A percentile compares a stretch with the other conserved stretches of the same genome.
Evolutionary conservation across 1,140 invertebrate species (phyloP).

Genomic region (Schlechtendalia chinensis): DNA sequence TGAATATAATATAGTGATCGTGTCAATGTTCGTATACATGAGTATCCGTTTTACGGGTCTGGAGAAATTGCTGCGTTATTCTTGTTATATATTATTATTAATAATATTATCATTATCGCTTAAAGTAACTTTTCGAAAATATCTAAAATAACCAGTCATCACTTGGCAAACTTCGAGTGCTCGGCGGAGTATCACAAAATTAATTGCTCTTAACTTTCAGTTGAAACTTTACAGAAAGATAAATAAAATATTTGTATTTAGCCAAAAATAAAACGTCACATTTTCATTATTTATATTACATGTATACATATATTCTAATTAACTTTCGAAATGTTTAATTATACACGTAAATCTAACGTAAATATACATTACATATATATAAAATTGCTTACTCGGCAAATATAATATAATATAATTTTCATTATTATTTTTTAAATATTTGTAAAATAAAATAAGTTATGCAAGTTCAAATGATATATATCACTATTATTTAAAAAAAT

Average conservation of each 20-base stretch:
- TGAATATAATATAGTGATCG: background rate
- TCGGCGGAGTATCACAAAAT: background rate
- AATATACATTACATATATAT: background rate
- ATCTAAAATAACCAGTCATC: constrained; percentile 22
- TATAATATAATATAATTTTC: too few species aligned
- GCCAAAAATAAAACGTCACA: background rate
- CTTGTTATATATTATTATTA: background rate
- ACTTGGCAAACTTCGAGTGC: constrained; percentile 14
- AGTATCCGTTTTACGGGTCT: background rate
- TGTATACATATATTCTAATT: background rate
- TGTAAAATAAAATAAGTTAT: too few species aligned
- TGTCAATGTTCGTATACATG: background rate
- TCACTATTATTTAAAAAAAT: too few species aligned
- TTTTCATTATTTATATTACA: background rate
- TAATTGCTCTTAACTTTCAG: background rate
- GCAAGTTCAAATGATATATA: too few species aligned
- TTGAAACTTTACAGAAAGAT: background rate
- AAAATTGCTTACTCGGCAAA: too few species aligned
- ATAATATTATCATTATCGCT: background rate
- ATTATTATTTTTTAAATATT: too few species aligned
- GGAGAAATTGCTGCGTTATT: constrained; percentile 19
- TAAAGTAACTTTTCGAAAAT: constrained; percentile 1
- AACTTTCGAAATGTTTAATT: background rate
- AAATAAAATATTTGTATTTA: constrained; percentile 19
- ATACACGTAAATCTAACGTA: background rate